Conservation (phyloP, 2,888 invertebrate genomes). For the Acrobasis consociella region DNA sequence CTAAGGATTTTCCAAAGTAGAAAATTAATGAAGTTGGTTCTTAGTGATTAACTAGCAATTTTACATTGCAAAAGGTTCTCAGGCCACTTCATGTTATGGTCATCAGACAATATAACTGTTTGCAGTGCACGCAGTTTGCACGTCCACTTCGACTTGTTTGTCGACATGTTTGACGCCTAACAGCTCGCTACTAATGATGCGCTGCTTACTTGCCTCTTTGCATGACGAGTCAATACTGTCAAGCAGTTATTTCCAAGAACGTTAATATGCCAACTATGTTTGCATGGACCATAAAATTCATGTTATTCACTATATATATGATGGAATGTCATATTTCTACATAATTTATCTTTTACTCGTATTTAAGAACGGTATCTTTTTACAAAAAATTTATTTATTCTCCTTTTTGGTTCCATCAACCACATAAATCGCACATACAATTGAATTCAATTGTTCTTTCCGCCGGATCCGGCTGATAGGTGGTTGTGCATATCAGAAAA, state of each 20-base stretch:
- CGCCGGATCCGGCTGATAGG: too few relatives aligned
- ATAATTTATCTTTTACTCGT: background rate
- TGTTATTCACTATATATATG: background rate
- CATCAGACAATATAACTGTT: constrained; percentile 36
- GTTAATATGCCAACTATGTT: background rate
- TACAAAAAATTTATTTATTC: background rate
- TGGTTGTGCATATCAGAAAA: too few relatives aligned
- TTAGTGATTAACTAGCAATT: background rate
- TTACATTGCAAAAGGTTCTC: background rate
- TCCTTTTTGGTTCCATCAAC: too few relatives aligned
- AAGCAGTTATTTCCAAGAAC: constrained; percentile 17
- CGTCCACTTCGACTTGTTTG: constrained; percentile 39
- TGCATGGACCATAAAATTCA: constrained; percentile 9
- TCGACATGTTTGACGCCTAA: constrained; percentile 38
- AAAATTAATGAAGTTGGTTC: too few relatives aligned
- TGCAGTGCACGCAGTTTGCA: constrained; percentile 37
- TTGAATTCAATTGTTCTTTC: too few relatives aligned
- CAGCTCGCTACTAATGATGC: constrained; percentile 41
- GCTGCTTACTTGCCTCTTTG: constrained; percentile 27
- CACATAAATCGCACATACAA: too few relatives aligned
- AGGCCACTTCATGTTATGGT: constrained; percentile 19
- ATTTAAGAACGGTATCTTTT: background rate
- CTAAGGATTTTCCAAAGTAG: background rate
- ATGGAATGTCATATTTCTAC: background rate
- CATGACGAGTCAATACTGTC: constrained; percentile 19